Percentiles rank a stretch among this genome's conserved stretches.
Conservation (phyloP, 2,888 invertebrate species). For the Catocala sponsa region DNA sequence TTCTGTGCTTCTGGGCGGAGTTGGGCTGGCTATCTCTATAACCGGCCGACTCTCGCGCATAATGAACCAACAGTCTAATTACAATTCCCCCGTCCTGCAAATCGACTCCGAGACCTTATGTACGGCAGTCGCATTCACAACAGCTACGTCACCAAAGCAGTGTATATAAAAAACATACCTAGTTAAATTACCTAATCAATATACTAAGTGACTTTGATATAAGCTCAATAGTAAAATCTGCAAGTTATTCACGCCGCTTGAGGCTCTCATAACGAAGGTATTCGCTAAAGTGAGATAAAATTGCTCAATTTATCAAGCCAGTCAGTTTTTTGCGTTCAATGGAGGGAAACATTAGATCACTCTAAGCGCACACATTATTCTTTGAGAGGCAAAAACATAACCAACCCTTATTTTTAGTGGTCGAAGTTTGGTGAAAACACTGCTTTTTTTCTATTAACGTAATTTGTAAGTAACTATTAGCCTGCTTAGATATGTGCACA, state of each 20-base stretch:
- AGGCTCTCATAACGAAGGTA: slow-evolving; percentile 23
- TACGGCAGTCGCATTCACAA: no score
- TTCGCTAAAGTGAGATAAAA: slow-evolving; percentile 49
- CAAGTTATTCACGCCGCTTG: slow-evolving; percentile 39
- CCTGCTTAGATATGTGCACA: no score
- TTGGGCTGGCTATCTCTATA: no score
- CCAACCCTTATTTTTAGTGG: slow-evolving; percentile 28
- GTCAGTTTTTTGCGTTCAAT: slow-evolving; percentile 49
- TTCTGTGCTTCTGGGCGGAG: no score
- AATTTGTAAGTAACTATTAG: no score
- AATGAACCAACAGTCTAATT: no score
- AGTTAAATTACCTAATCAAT: no score
- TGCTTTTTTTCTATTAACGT: background rate
- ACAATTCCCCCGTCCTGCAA: no score
- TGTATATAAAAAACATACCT: no score
- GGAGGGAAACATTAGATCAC: slow-evolving; percentile 48
- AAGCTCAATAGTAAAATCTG: slow-evolving; percentile 34
- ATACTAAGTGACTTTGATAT: background rate
- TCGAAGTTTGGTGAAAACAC: slow-evolving; percentile 20
- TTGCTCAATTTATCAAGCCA: slow-evolving; percentile 53
- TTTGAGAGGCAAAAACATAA: slow-evolving; percentile 33
- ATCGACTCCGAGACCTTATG: no score
- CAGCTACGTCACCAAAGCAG: no score
- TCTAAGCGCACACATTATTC: slow-evolving; percentile 49
- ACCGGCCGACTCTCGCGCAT: no score